Percentiles rank a stretch among this genome's conserved stretches.
Conservation (phyloP, 2,113 vertebrate genomes). For the Hippopotamus amphibius region DNA sequence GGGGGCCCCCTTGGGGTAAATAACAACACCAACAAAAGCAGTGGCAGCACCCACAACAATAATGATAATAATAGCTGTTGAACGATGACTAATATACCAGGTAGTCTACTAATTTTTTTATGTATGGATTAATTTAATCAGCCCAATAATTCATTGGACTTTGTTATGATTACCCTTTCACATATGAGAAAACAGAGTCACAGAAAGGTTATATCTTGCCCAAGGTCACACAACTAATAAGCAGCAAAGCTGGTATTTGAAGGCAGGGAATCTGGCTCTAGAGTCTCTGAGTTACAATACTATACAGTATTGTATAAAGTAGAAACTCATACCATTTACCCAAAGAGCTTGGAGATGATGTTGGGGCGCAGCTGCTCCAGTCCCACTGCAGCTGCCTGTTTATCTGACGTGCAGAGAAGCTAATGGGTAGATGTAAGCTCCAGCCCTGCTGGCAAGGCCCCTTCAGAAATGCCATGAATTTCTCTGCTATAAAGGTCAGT, state of each 20-base stretch:
- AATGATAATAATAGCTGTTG: not conserved
- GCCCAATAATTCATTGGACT: not conserved
- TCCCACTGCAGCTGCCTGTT: not conserved
- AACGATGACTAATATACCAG: not conserved
- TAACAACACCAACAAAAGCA: not conserved
- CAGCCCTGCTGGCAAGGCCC: not conserved
- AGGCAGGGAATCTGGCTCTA: not conserved
- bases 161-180: not conserved
- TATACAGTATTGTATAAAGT: not conserved
- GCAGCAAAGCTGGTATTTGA: not conserved
- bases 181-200: conserved; percentile 6
- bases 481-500: not conserved
- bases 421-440: not conserved
- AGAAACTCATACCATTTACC: not conserved
- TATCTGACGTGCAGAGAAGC: not conserved
- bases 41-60: not conserved
- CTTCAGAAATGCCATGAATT: not conserved
- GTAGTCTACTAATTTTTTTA: not conserved
- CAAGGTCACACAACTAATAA: not conserved
- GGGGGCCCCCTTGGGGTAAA: not conserved
- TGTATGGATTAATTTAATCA: not conserved
- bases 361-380: not conserved
- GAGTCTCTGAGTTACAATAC: not conserved
- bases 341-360: not conserved
- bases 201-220: not conserved